Evolutionary conservation across 2,888 invertebrate species (phyloP).

Genomic region (Mactromeris polynyma): DNA sequence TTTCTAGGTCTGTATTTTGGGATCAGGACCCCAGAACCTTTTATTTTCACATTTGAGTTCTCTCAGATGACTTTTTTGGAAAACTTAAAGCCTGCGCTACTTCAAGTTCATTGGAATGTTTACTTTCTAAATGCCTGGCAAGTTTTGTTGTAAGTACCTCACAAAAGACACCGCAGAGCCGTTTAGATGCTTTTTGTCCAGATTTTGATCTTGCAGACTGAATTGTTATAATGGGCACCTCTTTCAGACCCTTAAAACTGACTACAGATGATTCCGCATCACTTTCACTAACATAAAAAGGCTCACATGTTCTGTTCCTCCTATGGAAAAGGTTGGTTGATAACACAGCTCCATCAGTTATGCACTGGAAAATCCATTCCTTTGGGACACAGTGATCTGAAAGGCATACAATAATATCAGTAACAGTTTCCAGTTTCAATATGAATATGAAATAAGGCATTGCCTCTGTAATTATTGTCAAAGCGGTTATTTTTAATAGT

Average conservation of each 20-base stretch:
- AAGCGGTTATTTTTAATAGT: too few species aligned
- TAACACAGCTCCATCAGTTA: too few species aligned
- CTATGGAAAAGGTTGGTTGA: not conserved
- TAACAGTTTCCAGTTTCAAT: too few species aligned
- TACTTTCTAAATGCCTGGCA: too few species aligned
- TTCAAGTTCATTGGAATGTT: not conserved
- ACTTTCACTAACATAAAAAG: slow-evolving; percentile 18
- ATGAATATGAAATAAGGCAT: too few species aligned
- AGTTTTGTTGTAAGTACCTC: too few species aligned
- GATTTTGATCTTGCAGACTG: too few species aligned
- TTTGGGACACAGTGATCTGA: too few species aligned
- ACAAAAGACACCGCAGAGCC: not conserved
- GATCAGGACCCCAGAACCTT: slow-evolving; percentile 32
- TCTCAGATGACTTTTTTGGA: slow-evolving; percentile 31
- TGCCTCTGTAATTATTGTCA: too few species aligned
- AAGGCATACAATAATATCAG: too few species aligned
- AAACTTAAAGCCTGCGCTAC: slow-evolving; percentile 24
- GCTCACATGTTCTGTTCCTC: not conserved
- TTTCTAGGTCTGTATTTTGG: too few species aligned
- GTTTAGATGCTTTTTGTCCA: not conserved
- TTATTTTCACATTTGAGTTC: slow-evolving; percentile 34
- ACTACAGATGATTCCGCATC: slow-evolving; percentile 13
- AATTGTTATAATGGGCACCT: not conserved
- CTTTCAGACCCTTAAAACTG: slow-evolving; percentile 2
- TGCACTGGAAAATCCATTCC: too few species aligned